phyloP scores from a whole-genome alignment of 2,113 vertebrate species.

The Nyctibius bracteatus region DNA sequence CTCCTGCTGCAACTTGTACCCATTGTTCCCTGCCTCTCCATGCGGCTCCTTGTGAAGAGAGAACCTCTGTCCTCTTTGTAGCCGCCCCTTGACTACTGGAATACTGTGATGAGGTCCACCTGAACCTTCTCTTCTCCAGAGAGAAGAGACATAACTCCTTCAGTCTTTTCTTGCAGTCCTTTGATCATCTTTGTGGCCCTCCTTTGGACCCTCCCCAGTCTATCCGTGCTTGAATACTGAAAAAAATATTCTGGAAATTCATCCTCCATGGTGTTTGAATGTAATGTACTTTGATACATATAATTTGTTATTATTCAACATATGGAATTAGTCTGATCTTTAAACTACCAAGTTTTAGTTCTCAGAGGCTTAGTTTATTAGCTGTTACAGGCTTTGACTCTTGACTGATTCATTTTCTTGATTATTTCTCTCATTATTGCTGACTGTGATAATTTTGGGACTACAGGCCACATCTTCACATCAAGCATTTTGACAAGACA shows the following conservation, averaged over 20 bases:
- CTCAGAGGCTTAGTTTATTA: neutral
- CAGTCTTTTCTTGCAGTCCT: neutral
- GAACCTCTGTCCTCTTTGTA: neutral
- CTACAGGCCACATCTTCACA: neutral
- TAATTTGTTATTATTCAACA: neutral
- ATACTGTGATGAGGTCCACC: neutral
- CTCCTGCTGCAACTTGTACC: neutral
- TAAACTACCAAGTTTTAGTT: neutral
- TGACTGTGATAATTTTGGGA: neutral
- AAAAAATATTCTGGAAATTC: neutral
- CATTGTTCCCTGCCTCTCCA: neutral
- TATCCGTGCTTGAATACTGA: neutral
- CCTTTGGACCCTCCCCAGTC: neutral
- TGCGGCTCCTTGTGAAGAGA: neutral
- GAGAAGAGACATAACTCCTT: neutral
- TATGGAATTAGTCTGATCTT: neutral
- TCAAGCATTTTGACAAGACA: neutral
- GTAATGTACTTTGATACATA: neutral
- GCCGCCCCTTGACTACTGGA: neutral
- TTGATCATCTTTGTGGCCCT: neutral
- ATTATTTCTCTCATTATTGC: neutral
- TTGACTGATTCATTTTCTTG: neutral
- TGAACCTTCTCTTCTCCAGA: neutral
- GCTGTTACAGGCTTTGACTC: neutral
- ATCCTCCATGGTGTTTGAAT: neutral